A percentile compares a stretch with the other conserved stretches of the same genome.
Evolutionary conservation across 2,113 vertebrate genomes (phyloP).

Genomic region (Danio rerio): GRCz12tu NC_133186.1:13685501-13686000

Average conservation of each 20-base stretch:
- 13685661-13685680: slow-evolving; percentile 82
- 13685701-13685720: slow-evolving; percentile 33
- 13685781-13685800: not conserved
- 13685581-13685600: slow-evolving; percentile 93
- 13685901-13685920: not conserved
- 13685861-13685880: not conserved
- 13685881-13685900: not conserved
- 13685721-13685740: not conserved
- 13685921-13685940: not conserved
- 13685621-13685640: slow-evolving; percentile 91
- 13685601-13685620: slow-evolving; percentile 95
- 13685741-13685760: not conserved
- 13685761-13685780: not conserved
- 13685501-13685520: slow-evolving; percentile 78
- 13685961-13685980: not conserved
- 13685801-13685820: not conserved
- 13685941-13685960: not conserved
- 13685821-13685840: not conserved
- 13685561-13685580: slow-evolving; percentile 79
- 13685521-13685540: slow-evolving; percentile 64
- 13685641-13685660: slow-evolving; percentile 84
- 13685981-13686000: not conserved
- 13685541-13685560: slow-evolving; percentile 77
- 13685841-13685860: not conserved
- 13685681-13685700: slow-evolving; percentile 59